Base-by-base conservation (phyloP, 1,140 invertebrate species). In the Drosophila mayri region DNA sequence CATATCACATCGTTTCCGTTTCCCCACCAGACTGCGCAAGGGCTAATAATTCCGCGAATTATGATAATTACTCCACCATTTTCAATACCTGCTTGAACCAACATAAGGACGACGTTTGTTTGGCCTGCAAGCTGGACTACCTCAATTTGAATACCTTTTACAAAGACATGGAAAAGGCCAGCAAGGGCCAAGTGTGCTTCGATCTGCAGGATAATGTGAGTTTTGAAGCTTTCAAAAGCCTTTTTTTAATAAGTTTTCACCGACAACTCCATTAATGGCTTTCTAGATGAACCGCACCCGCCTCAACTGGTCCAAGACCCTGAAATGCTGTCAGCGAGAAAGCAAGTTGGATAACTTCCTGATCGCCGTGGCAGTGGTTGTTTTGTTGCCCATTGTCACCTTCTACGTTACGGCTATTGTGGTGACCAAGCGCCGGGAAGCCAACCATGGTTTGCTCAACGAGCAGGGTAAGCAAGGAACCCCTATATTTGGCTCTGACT, bases 261-360 rank as follows among this genome's bases (percentile, higher is more conserved):
- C 11, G 10, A 11, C 2, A 11, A 7, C 20, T 8, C 4, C 25
- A 12, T 50, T 38, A 14, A 22, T 14, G 18, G 0, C 4, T 22
- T 67, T 52, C 11, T 25, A 92, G 91, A 92, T 92, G 91, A 92
- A 92, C 70, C 79, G 84, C 14, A 92, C 91, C 0, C 87, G 91
- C 16, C 41, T 71, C 1, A 14, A 58, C 2, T 92, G 91, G 91
- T 92, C 91, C 0, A 91, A 81, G 43, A 78, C 84, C 10, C 63
- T 91, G 1, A 71, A 83, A 7, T 92, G 91, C 43, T 92, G 91
- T 20, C 73, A 88, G 28, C 81, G 91, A 2, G 79, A 92, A 16
- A 74, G 74, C n/a, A 63, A 79, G 32, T 60, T 77, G 11, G 49
- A 54, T 1, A 22, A 65, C 6, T 92, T 90, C 50, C 41, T 88